Evolutionary conservation across 2,888 invertebrate species (phyloP), one percentile per base, ranked within the genome.

Genomic region (Drosophila rubida): DNA sequence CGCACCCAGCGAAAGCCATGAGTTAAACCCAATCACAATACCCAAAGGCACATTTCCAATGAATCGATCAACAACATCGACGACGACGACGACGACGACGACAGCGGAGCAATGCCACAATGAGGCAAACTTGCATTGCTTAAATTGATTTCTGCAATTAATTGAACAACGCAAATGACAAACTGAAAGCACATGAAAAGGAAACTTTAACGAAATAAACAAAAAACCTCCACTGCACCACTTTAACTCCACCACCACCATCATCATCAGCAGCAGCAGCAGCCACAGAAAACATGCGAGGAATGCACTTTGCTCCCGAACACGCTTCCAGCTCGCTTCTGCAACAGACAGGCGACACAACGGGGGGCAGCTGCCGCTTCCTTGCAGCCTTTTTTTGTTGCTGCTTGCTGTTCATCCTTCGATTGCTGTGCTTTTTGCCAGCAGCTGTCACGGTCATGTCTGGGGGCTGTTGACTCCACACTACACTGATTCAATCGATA

Each of bases 81-180:
- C 49, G 49, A 27, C 27, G 51, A 9, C 37, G 58, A 48, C 11
- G 9, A 44, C 42, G 13, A 42, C 59, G 54, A 53, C 60, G 39
- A 51, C 49, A 49, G 39, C 58, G 2, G 1, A 76, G 66, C 72
- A 69, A 83, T 78, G 75, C 69, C 67, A 65, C 82, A 84, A 87
- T 84, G 87, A 81, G 80, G 84, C 70, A 75, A 74, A 71, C 69
- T 77, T 77, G 84, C 89, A 90, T 90, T 90, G 79, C 89, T 90
- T 75, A 89, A 90, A 90, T 90, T 90, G 84, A 89, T 90, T 89
- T 90, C 84, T 88, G 89, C 86, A 90, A 90, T 90, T 90, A 90
- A 90, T 90, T 88, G 87, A 87, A 84, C 78, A 87, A 82, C 78
- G 78, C 75, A 82, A 89, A 82, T 75, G 75, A 70, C 77, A 72